Percentiles rank a stretch among this genome's conserved stretches.
Conservation (phyloP, 2,113 vertebrate genomes). For the Atrichornis clamosus region DNA sequence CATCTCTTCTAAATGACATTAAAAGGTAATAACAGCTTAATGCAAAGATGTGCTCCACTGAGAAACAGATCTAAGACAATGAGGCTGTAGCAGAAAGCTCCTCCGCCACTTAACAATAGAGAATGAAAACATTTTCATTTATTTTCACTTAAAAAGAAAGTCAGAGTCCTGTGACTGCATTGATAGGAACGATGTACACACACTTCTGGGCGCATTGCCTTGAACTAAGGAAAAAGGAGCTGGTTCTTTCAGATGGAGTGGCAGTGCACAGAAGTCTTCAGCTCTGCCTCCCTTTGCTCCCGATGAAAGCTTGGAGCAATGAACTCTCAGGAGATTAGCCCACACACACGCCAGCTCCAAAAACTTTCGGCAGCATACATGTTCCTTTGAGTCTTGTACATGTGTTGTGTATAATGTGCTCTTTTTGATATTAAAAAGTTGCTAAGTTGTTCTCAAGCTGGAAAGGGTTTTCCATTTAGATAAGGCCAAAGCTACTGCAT, state of each 20-base stretch:
- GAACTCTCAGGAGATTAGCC: conserved; percentile 54
- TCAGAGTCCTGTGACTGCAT: conserved; percentile 37
- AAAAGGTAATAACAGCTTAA: neutral
- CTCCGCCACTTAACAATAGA: neutral
- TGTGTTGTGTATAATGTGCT: conserved; percentile 31
- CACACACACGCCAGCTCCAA: neutral
- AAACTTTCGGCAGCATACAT: conserved; percentile 61
- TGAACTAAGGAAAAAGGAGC: conserved; percentile 55
- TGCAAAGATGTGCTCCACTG: neutral
- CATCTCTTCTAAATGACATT: neutral
- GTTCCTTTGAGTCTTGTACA: conserved; percentile 57
- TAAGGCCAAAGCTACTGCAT: conserved; percentile 26
- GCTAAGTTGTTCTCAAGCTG: conserved; percentile 47
- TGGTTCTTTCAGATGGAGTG: conserved; percentile 57
- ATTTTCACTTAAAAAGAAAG: conserved; percentile 44
- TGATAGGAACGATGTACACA: conserved; percentile 39
- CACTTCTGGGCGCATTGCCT: conserved; percentile 30
- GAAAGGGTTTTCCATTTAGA: conserved; percentile 58
- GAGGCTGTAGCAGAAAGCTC: neutral
- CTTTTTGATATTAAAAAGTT: conserved; percentile 50
- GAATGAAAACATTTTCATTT: conserved; percentile 20
- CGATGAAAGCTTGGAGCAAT: conserved; percentile 29
- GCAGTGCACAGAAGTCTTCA: conserved; percentile 26
- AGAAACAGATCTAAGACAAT: conserved; percentile 38
- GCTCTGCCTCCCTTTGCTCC: conserved; percentile 51